Percentiles rank a stretch among this genome's conserved stretches.
Conservation (phyloP, 2,888 invertebrate species). For the Rotaria magnacalcarata region DNA sequence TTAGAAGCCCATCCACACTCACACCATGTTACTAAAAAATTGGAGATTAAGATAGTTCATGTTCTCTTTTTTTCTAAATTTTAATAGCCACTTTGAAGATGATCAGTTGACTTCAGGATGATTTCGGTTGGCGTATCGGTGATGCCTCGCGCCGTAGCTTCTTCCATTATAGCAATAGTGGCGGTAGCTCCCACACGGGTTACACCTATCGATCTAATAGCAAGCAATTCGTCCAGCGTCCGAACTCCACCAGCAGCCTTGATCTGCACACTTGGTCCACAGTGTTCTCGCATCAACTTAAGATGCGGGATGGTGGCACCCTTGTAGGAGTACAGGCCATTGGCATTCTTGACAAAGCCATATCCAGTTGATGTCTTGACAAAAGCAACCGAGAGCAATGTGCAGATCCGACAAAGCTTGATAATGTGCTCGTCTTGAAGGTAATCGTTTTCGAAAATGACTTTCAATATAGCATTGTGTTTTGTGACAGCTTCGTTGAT, state of each 20-base stretch:
- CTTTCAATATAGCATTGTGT: neutral
- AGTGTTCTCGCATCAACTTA: neutral
- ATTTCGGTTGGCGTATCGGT: neutral
- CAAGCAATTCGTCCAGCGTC: neutral
- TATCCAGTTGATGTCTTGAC: conserved; percentile 6
- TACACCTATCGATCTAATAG: neutral
- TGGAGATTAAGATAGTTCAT: too few species aligned
- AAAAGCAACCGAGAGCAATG: conserved; percentile 3
- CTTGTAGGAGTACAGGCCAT: neutral
- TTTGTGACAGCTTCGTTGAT: neutral
- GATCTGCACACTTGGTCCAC: neutral
- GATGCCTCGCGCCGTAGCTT: neutral
- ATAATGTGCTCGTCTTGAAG: neutral
- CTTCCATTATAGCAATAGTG: conserved; percentile 3
- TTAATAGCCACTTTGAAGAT: neutral
- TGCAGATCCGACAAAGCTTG: neutral
- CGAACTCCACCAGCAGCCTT: neutral
- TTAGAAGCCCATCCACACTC: too few species aligned
- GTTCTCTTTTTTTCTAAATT: neutral
- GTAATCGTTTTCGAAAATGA: conserved; percentile 8
- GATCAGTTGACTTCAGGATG: neutral
- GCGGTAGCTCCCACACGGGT: neutral
- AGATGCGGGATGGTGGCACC: conserved; percentile 14
- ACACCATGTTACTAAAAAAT: too few species aligned
- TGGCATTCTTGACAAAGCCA: neutral